A percentile compares a stretch with the other conserved stretches of the same genome.
phyloP scores from a whole-genome alignment of 1,140 invertebrate species.

The Diorhabda elongata region DNA sequence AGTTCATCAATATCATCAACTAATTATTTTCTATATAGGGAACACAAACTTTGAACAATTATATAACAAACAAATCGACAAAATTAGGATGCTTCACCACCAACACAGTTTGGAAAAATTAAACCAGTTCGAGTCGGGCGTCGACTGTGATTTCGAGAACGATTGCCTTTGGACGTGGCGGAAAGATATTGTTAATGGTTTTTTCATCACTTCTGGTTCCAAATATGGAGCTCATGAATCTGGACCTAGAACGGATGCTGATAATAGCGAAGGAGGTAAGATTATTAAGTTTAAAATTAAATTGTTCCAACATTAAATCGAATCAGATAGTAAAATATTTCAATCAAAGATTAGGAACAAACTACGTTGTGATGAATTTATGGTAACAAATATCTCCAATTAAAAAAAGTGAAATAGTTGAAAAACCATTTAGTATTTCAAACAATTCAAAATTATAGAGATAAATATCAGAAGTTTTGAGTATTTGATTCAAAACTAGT shows the following conservation, averaged over 20 bases:
- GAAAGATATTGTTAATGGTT: conserved; percentile 42
- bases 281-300: neutral
- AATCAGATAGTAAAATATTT: too few relatives aligned
- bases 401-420: too few relatives aligned
- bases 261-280: conserved; percentile 34
- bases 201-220: conserved; percentile 35
- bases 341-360: too few relatives aligned
- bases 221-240: conserved; percentile 29
- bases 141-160: conserved; percentile 43
- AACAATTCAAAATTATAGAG: too few relatives aligned
- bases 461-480: too few relatives aligned
- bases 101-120: conserved; percentile 26
- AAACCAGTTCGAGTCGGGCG: conserved; percentile 25
- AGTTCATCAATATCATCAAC: neutral
- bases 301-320: too few relatives aligned
- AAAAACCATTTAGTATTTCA: too few relatives aligned
- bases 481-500: too few relatives aligned
- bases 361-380: too few relatives aligned
- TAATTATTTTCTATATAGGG: neutral
- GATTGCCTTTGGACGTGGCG: conserved; percentile 44
- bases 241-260: conserved; percentile 39
- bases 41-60: conserved; percentile 26
- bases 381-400: too few relatives aligned
- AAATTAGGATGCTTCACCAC: conserved; percentile 28
- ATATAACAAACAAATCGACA: conserved; percentile 32